Base-by-base conservation (phyloP, 92 coral and sea anemone genomes). In the Porites divaricata region DNA sequence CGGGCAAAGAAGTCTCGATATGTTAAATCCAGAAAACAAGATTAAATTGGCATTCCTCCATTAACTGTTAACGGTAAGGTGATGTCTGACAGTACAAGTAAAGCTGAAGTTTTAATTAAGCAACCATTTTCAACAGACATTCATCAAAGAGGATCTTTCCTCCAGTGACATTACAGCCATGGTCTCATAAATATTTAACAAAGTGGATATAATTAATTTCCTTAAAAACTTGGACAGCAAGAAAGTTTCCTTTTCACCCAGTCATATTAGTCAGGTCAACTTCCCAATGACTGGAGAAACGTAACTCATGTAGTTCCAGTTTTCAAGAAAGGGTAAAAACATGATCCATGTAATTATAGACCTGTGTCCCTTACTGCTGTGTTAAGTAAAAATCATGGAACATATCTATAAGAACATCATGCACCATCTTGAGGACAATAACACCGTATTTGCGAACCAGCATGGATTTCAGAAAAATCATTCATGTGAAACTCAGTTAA, bases 21-120 rank as follows among this genome's bases (percentile, higher is more conserved):
- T 74, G 87, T 89, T 9, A 92, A 92, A 79, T 68, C 84, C 6
- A 83, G 86, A 83, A 90, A 80, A 87, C 91, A 90, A 73, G 91
- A 90, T 61, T 85, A 86, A 63, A 74, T 90, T 80, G 93, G 93
- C 51, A 70, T 86, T 76, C 89, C 93, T n/a, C 87, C 88, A 56
- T 73, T 87, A 41, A 79, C 79, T 26, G 81, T 53, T 64, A 75
- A 87, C 52, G 68, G 63, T 22, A 59, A 84, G 45, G 74, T 88
- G 65, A 78, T 73, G 81, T 67, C 86, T 50, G 89, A 91, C 80
- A 91, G 89, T 72, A 73, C 78, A 79, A 80, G 89, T 52, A 91
- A 87, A 70, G 91, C 81, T 21, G 53, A 28, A 77, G 35, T 23
- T 16, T 41, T 77, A 35, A 59, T 41, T 77, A 35, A 59, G 70